A percentile compares a stretch with the other conserved stretches of the same genome.
Conservation (phyloP, 2,888 invertebrate species). For the Helobdella robusta region DNA sequence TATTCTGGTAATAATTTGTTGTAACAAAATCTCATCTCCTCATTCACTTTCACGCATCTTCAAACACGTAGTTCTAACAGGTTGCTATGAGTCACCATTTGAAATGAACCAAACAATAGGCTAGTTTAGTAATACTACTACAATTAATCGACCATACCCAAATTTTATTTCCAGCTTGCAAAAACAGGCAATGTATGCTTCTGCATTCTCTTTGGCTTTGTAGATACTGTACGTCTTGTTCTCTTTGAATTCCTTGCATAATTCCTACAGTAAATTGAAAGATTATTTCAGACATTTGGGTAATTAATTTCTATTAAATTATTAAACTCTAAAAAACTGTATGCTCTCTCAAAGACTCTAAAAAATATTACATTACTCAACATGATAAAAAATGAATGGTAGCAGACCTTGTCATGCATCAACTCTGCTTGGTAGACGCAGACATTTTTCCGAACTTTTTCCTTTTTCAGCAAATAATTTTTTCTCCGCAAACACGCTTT, state of each 20-base stretch:
- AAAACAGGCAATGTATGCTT: slow-evolving; percentile 32
- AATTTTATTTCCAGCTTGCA: slow-evolving; percentile 35
- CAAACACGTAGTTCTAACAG: too few relatives aligned
- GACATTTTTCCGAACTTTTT: slow-evolving; percentile 57
- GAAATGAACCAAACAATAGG: too few relatives aligned
- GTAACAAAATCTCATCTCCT: too few relatives aligned
- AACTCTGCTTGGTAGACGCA: slow-evolving; percentile 58
- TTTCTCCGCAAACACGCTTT: slow-evolving; percentile 61
- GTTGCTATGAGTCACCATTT: too few relatives aligned
- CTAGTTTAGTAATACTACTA: too few relatives aligned
- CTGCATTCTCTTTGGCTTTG: slow-evolving; percentile 32
- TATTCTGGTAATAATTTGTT: too few relatives aligned
- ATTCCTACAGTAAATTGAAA: too few relatives aligned
- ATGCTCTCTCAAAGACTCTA: too few relatives aligned
- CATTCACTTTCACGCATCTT: too few relatives aligned
- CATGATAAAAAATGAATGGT: not conserved
- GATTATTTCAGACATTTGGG: too few relatives aligned
- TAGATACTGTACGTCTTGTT: slow-evolving; percentile 29
- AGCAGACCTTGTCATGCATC: slow-evolving; percentile 49
- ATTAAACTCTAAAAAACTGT: too few relatives aligned
- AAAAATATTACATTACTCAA: not conserved
- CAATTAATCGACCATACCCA: slow-evolving; percentile 21
- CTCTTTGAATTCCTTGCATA: slow-evolving; percentile 24
- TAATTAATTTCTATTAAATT: too few relatives aligned
- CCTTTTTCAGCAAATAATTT: slow-evolving; percentile 57